phyloP scores from a whole-genome alignment of 1,140 invertebrate genomes.

The Cydia fagiglandana region DNA sequence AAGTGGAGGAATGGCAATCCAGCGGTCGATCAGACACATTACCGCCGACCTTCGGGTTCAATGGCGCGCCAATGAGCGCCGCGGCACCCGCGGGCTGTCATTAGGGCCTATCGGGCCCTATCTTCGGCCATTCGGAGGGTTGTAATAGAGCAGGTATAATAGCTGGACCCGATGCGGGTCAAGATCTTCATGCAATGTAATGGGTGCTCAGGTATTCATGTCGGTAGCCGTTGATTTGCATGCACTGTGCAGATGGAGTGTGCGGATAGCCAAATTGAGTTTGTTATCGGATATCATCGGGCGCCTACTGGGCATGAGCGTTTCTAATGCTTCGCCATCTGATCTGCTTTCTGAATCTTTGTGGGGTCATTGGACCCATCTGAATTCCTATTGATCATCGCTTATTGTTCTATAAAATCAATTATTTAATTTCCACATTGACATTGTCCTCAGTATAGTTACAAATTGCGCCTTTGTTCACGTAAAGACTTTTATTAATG shows the following conservation, averaged over 20 bases:
- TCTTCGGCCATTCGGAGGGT: conserved; percentile 1
- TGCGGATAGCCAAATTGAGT: conserved; percentile 18
- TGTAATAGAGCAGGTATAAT: conserved; percentile 39
- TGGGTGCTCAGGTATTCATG: conserved; percentile 19
- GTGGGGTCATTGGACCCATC: background rate
- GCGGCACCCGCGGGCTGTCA: conserved; percentile 50
- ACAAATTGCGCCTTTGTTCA: background rate
- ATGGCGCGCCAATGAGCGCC: conserved; percentile 59
- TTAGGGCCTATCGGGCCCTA: conserved; percentile 49
- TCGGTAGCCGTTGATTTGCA: conserved; percentile 26
- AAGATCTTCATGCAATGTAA: conserved; percentile 45
- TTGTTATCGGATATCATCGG: conserved; percentile 3
- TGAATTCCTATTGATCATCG: background rate
- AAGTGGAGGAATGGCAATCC: conserved; percentile 41
- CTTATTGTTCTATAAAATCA: background rate
- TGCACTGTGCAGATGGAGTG: background rate
- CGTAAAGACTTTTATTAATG: background rate
- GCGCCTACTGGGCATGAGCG: conserved; percentile 7
- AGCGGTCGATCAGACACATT: conserved; percentile 62
- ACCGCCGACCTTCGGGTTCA: conserved; percentile 56
- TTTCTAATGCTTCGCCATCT: conserved; percentile 1
- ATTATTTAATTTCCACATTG: background rate
- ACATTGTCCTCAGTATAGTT: background rate
- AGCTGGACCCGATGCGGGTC: conserved; percentile 51
- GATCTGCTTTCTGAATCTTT: background rate